phyloP scores from a whole-genome alignment of 2,888 invertebrate genomes.

The Halictus quadricinctus region DNA sequence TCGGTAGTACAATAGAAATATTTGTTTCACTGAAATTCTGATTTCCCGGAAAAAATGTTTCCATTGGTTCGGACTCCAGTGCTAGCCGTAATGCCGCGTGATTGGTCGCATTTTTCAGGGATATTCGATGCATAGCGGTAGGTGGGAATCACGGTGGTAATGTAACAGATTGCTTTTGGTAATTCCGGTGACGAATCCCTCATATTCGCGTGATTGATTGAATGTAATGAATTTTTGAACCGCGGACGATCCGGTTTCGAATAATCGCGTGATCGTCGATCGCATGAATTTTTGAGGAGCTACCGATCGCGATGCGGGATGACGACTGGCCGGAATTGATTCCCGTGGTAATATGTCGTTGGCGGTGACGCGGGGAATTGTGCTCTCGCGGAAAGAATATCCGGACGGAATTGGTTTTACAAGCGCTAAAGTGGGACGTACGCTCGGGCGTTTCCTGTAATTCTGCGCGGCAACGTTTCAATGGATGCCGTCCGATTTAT shows the following conservation, averaged over 20 bases:
- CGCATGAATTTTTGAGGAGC: not conserved
- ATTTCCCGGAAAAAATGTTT: not conserved
- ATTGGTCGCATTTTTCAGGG: not conserved
- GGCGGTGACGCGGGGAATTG: not conserved
- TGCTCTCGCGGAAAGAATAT: not conserved
- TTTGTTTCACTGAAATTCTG: too few relatives aligned
- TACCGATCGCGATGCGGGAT: not conserved
- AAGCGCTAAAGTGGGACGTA: constrained; percentile 5
- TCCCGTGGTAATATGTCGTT: not conserved
- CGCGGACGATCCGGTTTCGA: not conserved
- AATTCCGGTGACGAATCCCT: not conserved
- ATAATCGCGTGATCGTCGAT: not conserved
- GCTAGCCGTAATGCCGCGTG: not conserved
- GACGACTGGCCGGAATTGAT: not conserved
- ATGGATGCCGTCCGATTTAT: constrained; percentile 38
- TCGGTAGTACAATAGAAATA: too few relatives aligned
- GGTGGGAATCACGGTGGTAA: not conserved
- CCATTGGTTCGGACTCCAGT: not conserved
- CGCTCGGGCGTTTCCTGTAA: constrained; percentile 26
- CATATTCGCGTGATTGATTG: not conserved
- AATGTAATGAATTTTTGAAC: not conserved
- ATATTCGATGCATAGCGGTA: not conserved
- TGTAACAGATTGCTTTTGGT: not conserved
- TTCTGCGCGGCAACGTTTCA: constrained; percentile 28
- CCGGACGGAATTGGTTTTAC: not conserved